Conservation (phyloP, 2,888 invertebrate genomes). For the Prenolepis imparis region DNA sequence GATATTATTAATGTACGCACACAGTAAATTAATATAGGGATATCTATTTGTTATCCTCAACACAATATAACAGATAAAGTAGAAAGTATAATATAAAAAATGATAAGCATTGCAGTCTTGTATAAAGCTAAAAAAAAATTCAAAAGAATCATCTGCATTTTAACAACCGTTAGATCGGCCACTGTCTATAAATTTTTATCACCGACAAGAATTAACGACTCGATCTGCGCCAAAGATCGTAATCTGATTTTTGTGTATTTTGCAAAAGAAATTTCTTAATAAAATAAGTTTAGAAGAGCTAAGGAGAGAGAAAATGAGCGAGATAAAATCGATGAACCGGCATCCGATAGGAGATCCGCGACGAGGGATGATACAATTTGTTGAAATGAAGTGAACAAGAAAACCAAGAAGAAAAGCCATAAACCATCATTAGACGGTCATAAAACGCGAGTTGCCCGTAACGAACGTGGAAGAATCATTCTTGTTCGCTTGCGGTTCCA, state of each 20-base stretch:
- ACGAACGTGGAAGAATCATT: constrained; percentile 68
- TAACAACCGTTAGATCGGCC: constrained; percentile 4
- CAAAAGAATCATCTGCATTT: not conserved
- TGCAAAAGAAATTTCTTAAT: not conserved
- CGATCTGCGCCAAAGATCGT: not conserved
- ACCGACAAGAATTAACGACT: not conserved
- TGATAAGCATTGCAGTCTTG: not conserved
- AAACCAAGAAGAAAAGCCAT: constrained; percentile 13
- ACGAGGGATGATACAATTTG: not conserved
- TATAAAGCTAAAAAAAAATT: not conserved
- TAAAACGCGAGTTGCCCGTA: constrained; percentile 60
- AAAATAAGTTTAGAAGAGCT: not conserved
- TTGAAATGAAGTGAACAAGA: not conserved
- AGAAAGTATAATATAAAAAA: not conserved
- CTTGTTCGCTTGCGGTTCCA: constrained; percentile 70
- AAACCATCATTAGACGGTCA: constrained; percentile 60
- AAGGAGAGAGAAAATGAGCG: not conserved
- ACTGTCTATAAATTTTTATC: constrained; percentile 12
- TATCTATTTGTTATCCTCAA: not conserved
- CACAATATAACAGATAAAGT: not conserved
- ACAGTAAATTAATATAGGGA: not conserved
- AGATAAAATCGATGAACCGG: not conserved
- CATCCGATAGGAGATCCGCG: not conserved
- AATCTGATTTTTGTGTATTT: not conserved
- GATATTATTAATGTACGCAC: not conserved